Base-by-base conservation (phyloP, 2,113 vertebrate genomes). In the Ictalurus punctatus region DNA sequence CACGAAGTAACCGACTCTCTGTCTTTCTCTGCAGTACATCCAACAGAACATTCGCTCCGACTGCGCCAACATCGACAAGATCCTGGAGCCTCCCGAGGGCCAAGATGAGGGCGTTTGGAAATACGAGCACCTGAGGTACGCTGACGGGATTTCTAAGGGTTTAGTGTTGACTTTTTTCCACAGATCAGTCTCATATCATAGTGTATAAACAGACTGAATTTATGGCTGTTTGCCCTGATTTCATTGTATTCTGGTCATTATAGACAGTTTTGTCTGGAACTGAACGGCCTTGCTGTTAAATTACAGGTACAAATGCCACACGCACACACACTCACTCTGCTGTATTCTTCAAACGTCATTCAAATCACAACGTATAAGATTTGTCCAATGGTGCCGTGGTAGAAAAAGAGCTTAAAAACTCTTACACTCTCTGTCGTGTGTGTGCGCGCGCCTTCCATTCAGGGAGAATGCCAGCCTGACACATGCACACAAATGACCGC, bases 91-190 rank as follows among this genome's bases (percentile, higher is more conserved):
- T 90, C 98, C 98, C 0, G 98, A 99, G 93, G 98, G 98, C 79
- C 98, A 99, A 95, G 98, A 99, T 90, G 98, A 99, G 94, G 98
- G 98, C 0, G 98, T 99, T 1, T 99, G 98, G 98, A 99, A 99
- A 81, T 99, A 99, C 27, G 98, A 99, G 93, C 98, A 99, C 93
- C 96, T 99, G 94, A 97, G 98, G 98, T 99, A 58, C 6, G 13
- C 34, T 37, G 40, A 48, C 76, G 52, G 56, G 82, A 14, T 48
- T 52, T 67, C 59, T 54, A 1, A 7, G 48, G 48, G 25, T 80
- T 30, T 25, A 30, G 7, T 30, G 1, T 27, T 8, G 76, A 54
- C 16, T 63, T n/a, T 73, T 48, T 85, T 17, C 27, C 78, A 80
- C 48, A 7, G 7, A 52, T 52, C 48, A 52, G 9, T 52, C 10